Base-by-base conservation (phyloP, 2,113 vertebrate species). In the Lophochroa leadbeateri region DNA sequence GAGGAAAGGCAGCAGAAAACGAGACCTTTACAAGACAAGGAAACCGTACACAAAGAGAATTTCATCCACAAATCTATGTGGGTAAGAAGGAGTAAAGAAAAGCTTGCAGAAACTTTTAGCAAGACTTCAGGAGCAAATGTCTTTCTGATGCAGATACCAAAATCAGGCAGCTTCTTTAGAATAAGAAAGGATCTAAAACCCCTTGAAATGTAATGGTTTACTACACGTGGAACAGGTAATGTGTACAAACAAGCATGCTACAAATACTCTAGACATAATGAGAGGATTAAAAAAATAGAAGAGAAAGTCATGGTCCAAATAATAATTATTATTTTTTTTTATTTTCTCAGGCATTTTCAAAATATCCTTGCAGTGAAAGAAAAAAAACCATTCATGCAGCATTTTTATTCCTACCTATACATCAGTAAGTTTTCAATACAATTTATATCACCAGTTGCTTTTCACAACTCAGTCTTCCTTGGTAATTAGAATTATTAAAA, bases 1-100 rank as follows among this genome's bases (percentile, higher is more conserved):
- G 61, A 84, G 82, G 76, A 92, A 96, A 95, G 49, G 83, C 80
- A 92, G 55, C 80, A 92, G 65, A 96, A 93, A 78, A 93, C 28
- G 39, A 85, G 76, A 68, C 20, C 55, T 82, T 84, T 67, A 75
- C 67, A 81, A 70, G 93, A 90, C 57, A 82, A 95, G 83, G 72
- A 96, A 96, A 49, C 49, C 23, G 46, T 61, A 88, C 10, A 89
- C 39, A 82, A 96, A 89, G 50, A 94, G 49, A 61, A 90, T 65
- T 37, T 68, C 3, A 84, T 57, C 69, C 50, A 83, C 24, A 82
- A 72, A 74, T 79, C n/a, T 57, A 16, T 20, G 24, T 6, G 20
- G 65, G 44, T 78, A 93, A 86, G 37, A 43, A 67, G 46, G n/a
- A 92, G 35, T 44, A 86, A 10, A 71, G 43, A 74, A 71, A 39